These are phyloP conservation scores for Ophion obscuratus DNA, from an alignment of 2,888 invertebrate species.

Conservation along the genomic window DNA sequence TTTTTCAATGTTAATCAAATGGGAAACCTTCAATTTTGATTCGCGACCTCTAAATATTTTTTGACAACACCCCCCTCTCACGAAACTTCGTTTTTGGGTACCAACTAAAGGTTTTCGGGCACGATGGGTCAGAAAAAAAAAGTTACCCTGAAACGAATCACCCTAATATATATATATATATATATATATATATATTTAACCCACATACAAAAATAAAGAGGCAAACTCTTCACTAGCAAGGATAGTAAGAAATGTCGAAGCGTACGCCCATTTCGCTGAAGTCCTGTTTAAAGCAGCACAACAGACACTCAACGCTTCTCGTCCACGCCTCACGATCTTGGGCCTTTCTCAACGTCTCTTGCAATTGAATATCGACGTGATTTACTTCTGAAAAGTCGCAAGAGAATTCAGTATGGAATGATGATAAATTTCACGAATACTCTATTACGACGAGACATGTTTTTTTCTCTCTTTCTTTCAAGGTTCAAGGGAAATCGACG, in stretches of 20 bases:
- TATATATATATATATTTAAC: background rate
- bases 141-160: no score
- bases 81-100: no score
- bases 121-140: no score
- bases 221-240: constrained; percentile 12
- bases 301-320: constrained; percentile 64
- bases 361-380: constrained; percentile 69
- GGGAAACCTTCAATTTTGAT: no score
- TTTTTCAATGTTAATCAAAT: no score
- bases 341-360: constrained; percentile 61
- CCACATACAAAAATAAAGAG: background rate
- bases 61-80: no score
- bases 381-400: constrained; percentile 63
- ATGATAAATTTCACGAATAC: background rate
- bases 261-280: constrained; percentile 67
- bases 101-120: no score
- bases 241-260: constrained; percentile 65
- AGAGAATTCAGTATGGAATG: background rate
- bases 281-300: constrained; percentile 66
- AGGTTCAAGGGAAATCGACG: constrained; percentile 15
- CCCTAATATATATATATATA: background rate
- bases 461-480: background rate
- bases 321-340: constrained; percentile 62
- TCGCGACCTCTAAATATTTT: no score
- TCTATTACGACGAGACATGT: background rate